phyloP scores from a whole-genome alignment of 2,888 invertebrate genomes.

The Microctonus hyperodae region DNA sequence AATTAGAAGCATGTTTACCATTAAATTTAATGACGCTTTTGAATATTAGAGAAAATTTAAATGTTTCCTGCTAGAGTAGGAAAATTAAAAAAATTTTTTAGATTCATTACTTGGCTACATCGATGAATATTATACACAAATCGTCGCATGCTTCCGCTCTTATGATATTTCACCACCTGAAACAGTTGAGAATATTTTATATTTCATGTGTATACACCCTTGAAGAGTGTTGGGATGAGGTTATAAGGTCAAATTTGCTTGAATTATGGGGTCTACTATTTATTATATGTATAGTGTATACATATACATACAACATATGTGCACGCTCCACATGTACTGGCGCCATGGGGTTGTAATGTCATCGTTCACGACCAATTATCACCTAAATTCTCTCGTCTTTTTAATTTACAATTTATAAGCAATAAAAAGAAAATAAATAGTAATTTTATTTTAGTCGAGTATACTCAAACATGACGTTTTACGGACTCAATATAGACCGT shows the following conservation, averaged over 20 bases:
- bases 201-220: constrained; percentile 3
- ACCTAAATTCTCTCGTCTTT: constrained; percentile 41
- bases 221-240: constrained; percentile 5
- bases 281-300: no score
- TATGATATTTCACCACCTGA: constrained; percentile 35
- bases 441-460: no score
- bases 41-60: constrained; percentile 7
- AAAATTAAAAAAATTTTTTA: constrained; percentile 16
- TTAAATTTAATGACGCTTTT: constrained; percentile 16
- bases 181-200: constrained; percentile 24
- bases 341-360: constrained; percentile 40
- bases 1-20: constrained; percentile 12
- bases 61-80: constrained; percentile 9
- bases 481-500: no score
- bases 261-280: constrained; percentile 36
- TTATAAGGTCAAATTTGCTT: constrained; percentile 30
- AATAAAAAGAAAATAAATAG: background rate
- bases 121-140: constrained; percentile 35
- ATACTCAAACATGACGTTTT: no score
- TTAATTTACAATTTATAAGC: background rate
- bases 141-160: constrained; percentile 36
- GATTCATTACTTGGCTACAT: constrained; percentile 12
- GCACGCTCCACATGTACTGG: constrained; percentile 40
- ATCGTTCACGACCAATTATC: constrained; percentile 56
- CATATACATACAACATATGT: constrained; percentile 34